phyloP scores from a whole-genome alignment of 2,797 vertebrate genomes.

The Danio tinwini region DNA sequence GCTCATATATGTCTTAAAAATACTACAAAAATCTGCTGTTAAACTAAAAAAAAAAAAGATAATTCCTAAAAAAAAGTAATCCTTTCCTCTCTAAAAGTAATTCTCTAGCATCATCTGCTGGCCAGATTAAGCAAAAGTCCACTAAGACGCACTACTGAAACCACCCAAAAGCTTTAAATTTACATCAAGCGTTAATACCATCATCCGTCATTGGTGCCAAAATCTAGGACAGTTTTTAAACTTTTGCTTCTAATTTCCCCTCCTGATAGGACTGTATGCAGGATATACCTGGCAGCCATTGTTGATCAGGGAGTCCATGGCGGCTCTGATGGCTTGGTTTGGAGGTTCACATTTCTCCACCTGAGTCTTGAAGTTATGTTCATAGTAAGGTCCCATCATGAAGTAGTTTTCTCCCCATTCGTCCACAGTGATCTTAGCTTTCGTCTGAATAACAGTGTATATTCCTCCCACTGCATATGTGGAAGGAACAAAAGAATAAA shows the following conservation, averaged over 20 bases:
- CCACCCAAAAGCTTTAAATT: neutral
- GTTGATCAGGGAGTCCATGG: conserved; percentile 84
- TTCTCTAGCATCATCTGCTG: conserved; percentile 52
- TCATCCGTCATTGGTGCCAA: neutral
- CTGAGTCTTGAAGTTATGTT: conserved; percentile 93
- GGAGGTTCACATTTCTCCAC: conserved; percentile 89
- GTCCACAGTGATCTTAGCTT: conserved; percentile 90
- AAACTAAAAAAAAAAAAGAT: neutral
- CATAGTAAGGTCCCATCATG: conserved; percentile 92
- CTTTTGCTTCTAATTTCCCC: neutral
- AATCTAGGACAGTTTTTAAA: neutral
- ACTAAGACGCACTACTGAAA: neutral
- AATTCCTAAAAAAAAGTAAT: too few species aligned
- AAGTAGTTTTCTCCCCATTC: conserved; percentile 97
- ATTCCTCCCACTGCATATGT: conserved; percentile 90
- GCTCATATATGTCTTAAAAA: too few species aligned
- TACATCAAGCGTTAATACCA: neutral
- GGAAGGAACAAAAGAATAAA: neutral
- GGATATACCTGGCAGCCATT: conserved; percentile 88
- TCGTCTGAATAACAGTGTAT: conserved; percentile 97
- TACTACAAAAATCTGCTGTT: too few species aligned
- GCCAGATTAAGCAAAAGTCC: conserved; percentile 9
- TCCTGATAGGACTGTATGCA: neutral
- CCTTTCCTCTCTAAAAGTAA: neutral
- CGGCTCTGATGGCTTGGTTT: conserved; percentile 78